Evolutionary conservation across 2,888 invertebrate genomes (phyloP), one percentile per base, ranked within the genome.

Genomic region (Allophyes oxyacanthae): DNA sequence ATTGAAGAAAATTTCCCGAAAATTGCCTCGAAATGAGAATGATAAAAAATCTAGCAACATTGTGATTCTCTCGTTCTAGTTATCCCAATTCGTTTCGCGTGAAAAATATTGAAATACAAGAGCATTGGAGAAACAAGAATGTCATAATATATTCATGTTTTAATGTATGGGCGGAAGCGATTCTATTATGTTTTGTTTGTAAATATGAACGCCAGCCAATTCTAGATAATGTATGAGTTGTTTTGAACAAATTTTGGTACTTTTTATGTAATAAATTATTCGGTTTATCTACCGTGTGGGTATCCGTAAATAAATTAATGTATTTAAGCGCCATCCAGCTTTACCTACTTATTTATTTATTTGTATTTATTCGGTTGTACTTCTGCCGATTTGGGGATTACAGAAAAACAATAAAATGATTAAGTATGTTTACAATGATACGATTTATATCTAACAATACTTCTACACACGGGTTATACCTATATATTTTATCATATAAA

Each of bases 61-160:
- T 83, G 82, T 78, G 77, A 86, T 83, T 83, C 81, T 72, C 56
- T 42, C 70, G 79, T 64, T 67, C 78, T 77, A 78, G 79, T 84
- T 81, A 80, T 80, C 74, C 70, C 79, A 81, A 83, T 85, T 81
- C 79, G 78, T 78, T 82, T 79, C 82, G 81, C 81, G 84, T 83
- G 83, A 82, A 86, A 86, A 85, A 86, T 88, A 88, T 88, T 86
- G 83, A 86, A 87, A 87, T 82, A 84, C 78, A 77, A 54, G 62
- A 61, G 61, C 62, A 70, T 71, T 66, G 68, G 61, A 64, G 75
- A 71, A 77, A 80, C 75, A 74, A 79, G 83, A 79, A 85, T 84
- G 83, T 76, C n/a, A 78, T 78, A 74, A 71, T 75, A 76, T 74
- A 76, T 66, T 63, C 53, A 53, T 60, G 58, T 48, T 28, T 54